These are phyloP conservation scores for Patagioenas fasciata DNA, from an alignment of 2,113 vertebrate genomes.

Conservation along the genomic window DNA sequence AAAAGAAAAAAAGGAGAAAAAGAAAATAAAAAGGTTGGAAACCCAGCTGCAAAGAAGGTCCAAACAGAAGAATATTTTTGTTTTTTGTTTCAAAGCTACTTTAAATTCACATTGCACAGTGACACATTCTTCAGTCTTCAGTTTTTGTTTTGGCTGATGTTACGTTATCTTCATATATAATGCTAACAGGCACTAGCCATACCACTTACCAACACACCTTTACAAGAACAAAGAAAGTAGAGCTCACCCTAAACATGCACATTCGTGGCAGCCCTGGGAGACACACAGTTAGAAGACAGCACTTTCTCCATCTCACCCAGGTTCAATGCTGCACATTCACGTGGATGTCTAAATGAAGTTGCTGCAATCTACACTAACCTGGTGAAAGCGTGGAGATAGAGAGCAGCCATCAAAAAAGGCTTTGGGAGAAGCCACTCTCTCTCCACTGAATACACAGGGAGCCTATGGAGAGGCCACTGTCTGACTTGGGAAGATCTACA, in stretches of 20 bases:
- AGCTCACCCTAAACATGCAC: background rate
- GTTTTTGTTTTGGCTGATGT: background rate
- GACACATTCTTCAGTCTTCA: background rate
- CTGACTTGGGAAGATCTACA: background rate
- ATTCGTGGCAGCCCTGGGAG: background rate
- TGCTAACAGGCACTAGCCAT: background rate
- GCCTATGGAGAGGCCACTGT: background rate
- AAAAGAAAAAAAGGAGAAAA: background rate
- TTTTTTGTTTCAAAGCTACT: background rate
- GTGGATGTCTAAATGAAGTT: background rate
- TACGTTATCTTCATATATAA: background rate
- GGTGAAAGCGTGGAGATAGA: background rate
- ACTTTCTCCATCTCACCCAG: background rate
- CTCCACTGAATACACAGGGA: background rate
- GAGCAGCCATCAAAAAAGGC: background rate
- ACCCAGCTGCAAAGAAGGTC: background rate
- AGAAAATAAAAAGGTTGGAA: background rate
- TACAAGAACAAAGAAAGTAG: background rate
- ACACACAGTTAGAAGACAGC: background rate
- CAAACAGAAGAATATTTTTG: background rate
- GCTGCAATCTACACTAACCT: background rate
- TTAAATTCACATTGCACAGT: background rate
- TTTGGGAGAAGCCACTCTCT: background rate
- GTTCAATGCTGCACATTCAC: rapidly evolving
- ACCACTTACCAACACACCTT: background rate